Evolutionary conservation across 2,797 vertebrate genomes (phyloP), one percentile per base, ranked within the genome.

Genomic region (Okamejei kenojei): DNA sequence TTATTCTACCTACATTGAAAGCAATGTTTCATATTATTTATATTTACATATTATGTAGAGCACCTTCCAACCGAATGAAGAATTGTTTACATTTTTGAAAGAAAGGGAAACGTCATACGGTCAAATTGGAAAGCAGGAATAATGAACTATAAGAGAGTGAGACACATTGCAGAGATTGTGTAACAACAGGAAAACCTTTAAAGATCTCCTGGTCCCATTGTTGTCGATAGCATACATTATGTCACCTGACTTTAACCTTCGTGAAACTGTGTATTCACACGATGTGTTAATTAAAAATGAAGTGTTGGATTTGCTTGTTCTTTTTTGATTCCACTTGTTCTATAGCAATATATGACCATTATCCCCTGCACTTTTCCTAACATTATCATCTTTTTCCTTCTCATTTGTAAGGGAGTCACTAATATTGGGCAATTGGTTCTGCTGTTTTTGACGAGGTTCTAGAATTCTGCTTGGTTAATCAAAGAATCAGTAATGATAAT

Each of bases 151-250:
- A 73, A 38, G 32, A 13, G 32, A 93, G 68, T 38, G 45, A 65
- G 15, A 45, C 63, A 73, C 11, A 15, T 38, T 19, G 26, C 15
- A 29, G 26, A 81, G 86, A n/a, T 38, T 54, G 17, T 77, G 29
- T 54, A 65, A 93, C 90, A 92, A 82, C 90, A 68, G 63, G 79
- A 93, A 61, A 90, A 88, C 73, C 78, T 90, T 73, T 73, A 65
- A 77, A 90, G 92, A 68, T 91, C 92, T 26, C 32, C 19, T 76
- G 92, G 68, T 21, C 78, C 45, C 90, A 32, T 88, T 93, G 80
- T 58, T 93, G 23, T 93, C 15, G 93, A 38, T 90, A 76, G 76
- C 45, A 86, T 77, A 93, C 92, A 32, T 35, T 93, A 74, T 93
- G 92, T 71, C 63, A 71, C 19, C 81, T 29, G 61, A 45, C 73